phyloP scores from a whole-genome alignment of 2,888 invertebrate genomes.

The Acleris emargana region DNA sequence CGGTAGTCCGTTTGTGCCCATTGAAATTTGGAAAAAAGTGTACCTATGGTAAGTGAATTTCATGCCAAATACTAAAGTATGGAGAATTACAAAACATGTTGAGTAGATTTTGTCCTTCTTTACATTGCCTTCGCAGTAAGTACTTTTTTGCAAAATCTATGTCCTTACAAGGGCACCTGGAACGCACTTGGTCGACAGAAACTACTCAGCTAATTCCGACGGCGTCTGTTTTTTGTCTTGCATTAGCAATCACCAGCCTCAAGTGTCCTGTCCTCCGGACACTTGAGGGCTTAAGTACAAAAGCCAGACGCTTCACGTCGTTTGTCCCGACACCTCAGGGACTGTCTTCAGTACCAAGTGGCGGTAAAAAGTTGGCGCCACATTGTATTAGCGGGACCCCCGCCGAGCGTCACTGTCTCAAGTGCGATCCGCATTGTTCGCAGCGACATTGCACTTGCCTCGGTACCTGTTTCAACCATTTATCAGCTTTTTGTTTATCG shows the following conservation, averaged over 20 bases:
- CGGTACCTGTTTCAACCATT: constrained; percentile 61
- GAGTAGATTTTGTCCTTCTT: constrained; percentile 12
- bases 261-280: constrained; percentile 50
- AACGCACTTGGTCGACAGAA: constrained; percentile 9
- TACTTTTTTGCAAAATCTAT: constrained; percentile 14
- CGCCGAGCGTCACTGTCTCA: constrained; percentile 62
- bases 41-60: constrained; percentile 55
- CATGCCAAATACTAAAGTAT: constrained; percentile 40
- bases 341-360: constrained; percentile 50
- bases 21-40: constrained; percentile 41
- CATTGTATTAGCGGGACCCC: constrained; percentile 61
- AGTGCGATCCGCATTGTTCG: constrained; percentile 62
- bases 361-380: constrained; percentile 76
- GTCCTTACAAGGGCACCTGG: constrained; percentile 16
- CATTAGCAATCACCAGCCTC: constrained; percentile 47
- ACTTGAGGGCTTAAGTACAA: constrained; percentile 65
- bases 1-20: constrained; percentile 52
- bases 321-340: constrained; percentile 75
- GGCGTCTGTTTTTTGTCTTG: constrained; percentile 39
- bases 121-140: background rate
- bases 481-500: constrained; percentile 52
- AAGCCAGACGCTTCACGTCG: constrained; percentile 76
- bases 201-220: constrained; percentile 24
- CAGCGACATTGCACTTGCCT: constrained; percentile 59
- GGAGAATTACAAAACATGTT: constrained; percentile 39